These are phyloP conservation scores for Drosophila dunni DNA, from an alignment of 1,140 invertebrate species.

Conservation along the genomic window DNA sequence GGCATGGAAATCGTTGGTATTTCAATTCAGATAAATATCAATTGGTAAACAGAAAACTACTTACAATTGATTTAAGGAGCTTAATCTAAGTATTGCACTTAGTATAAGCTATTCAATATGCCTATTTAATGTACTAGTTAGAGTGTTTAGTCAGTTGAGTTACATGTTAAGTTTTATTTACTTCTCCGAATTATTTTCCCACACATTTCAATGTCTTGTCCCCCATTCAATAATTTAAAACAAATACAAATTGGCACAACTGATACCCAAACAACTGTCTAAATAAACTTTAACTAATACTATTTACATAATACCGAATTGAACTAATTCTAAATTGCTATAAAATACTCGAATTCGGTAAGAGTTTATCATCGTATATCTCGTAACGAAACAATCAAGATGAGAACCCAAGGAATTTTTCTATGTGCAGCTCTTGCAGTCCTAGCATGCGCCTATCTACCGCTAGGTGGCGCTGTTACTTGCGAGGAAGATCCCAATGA, in stretches of 20 bases:
- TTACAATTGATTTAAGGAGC: conserved; percentile 8
- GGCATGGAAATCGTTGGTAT: conserved; percentile 3
- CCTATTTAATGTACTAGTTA: neutral
- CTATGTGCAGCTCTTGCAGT: neutral
- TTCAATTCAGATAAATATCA: conserved; percentile 17
- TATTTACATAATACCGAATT: neutral
- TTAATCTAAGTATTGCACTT: conserved; percentile 3
- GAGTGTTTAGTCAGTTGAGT: neutral
- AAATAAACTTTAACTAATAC: neutral
- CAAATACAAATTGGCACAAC: neutral
- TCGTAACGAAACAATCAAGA: neutral
- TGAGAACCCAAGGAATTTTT: neutral
- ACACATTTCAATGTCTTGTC: neutral
- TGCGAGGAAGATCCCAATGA: neutral
- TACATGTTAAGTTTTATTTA: neutral
- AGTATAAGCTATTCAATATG: neutral
- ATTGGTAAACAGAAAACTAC: conserved; percentile 7
- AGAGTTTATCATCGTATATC: neutral
- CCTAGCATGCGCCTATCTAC: neutral
- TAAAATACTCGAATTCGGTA: neutral
- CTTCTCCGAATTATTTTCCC: neutral
- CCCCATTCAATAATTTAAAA: neutral
- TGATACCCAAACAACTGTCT: neutral
- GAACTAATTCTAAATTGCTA: conserved; percentile 3
- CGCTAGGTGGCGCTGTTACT: conserved; percentile 1